Base-by-base conservation (phyloP, 1,140 invertebrate species). In the Danaus melanippus region DNA sequence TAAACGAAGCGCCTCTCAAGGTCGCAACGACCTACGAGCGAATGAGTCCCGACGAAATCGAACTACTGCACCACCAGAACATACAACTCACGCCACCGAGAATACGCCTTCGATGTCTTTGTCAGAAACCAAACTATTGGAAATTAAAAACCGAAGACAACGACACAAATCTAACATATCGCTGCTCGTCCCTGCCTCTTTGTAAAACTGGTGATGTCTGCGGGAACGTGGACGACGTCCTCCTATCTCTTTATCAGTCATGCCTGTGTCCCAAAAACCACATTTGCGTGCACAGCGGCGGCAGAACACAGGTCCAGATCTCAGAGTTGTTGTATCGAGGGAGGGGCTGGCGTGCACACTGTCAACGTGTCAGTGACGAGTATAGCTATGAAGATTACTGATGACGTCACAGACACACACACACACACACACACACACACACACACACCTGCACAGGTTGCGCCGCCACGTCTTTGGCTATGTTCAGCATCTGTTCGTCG, bases 401-500 rank as follows among this genome's bases (percentile, higher is more conserved):
- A 56, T 12, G 44, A 39, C 11, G 21, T 32, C 6, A 67, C n/a
- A n/a, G n/a, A n/a, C n/a, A n/a, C n/a, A n/a, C n/a, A n/a, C n/a
- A n/a, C n/a, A n/a, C n/a, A n/a, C n/a, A n/a, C n/a, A n/a, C n/a
- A n/a, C n/a, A n/a, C n/a, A n/a, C n/a, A n/a, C n/a, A n/a, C n/a
- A n/a, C n/a, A n/a, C 69, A 72, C 46, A 81, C 74, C 43, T 72
- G 65, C 10, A 56, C 40, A 0, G 92, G 92, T 64, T 93, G 90
- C 58, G 87, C 76, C 10, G 92, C 90, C 67, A 94, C 90, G 41
- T 88, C 86, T 53, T 86, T 88, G 9, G 91, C 83, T n/a, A 90
- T 89, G 10, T 89, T 88, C 44, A 91, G 83, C 5, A 94, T 69
- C 78, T 93, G 91, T 55, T 91, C 89, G 53, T 90, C 86, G 74